Conservation (phyloP, 2,113 vertebrate species). For the Odocoileus hemionus region DNA sequence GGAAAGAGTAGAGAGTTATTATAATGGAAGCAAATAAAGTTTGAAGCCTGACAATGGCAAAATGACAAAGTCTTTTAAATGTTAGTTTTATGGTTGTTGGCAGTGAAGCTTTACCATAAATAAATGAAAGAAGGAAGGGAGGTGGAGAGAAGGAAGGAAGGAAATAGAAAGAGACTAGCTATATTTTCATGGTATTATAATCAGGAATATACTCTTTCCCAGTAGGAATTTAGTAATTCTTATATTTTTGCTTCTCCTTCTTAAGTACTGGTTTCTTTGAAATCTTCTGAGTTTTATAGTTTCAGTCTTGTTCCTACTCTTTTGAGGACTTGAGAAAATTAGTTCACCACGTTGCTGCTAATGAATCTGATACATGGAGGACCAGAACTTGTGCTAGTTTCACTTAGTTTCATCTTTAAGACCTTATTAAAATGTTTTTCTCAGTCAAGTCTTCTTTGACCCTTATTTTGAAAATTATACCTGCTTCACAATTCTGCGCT, state of each 20-base stretch:
- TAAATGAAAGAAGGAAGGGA: not conserved
- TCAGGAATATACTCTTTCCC: not conserved
- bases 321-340: slow-evolving; percentile 21
- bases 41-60: not conserved
- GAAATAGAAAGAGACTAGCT: not conserved
- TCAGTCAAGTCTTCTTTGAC: not conserved
- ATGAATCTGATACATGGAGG: not conserved
- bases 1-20: not conserved
- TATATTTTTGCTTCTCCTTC: not conserved
- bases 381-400: not conserved
- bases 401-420: slow-evolving; percentile 8
- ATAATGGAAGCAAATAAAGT: not conserved
- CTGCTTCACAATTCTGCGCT: not conserved
- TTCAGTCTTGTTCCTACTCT: not conserved
- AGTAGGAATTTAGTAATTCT: not conserved
- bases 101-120: not conserved
- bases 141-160: not conserved
- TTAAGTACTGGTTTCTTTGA: not conserved
- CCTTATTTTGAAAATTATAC: not conserved
- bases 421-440: slow-evolving; percentile 4
- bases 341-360: not conserved
- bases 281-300: not conserved
- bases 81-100: not conserved
- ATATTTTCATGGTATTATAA: not conserved
- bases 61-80: not conserved